Base-by-base conservation (phyloP, 1,140 invertebrate species). In the Sogatella furcifera region DNA sequence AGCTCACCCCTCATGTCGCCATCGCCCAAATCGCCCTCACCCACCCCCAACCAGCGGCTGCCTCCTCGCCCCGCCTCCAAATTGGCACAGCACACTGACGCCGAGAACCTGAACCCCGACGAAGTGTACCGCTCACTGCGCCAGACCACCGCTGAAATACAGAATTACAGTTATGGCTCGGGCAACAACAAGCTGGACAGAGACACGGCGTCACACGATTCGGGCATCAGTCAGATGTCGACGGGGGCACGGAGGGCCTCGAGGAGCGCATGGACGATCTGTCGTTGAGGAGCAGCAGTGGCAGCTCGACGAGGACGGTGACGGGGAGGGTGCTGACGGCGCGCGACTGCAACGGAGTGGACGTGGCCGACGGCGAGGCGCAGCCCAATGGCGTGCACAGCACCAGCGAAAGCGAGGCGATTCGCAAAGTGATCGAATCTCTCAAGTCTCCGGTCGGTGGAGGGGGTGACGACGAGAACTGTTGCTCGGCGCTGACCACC, bases 61-160 rank as follows among this genome's bases (percentile, higher is more conserved):
- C 34, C 31, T n/a, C n/a, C 15, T 19, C 21, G 4, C 38, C 24
- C 41, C 19, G 24, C 21, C 13, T 59, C 46, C 11, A 49, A 49
- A n/a, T 11, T 22, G 10, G 21, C 46, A n/a, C n/a, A n/a, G 6
- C 46, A 49, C 21, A 49, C 21, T 15, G 78, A 80, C 64, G 84
- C 84, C 54, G 83, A 89, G 68, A 81, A 84, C 67, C 76, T 88
- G 62, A 88, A 87, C 70, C 84, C 89, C 15, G 90, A 95, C 71
- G 92, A 96, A 71, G 85, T 95, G 46, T 86, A 87, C 69, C 80
- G 83, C 69, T 92, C 89, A 60, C 82, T 97, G 56, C 80, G 89
- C 60, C 86, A 88, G 70, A 96, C 93, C 43, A 92, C 93, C 2
- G 90, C 90, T 17, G 93, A 97, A 77, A 97, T 97, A 72, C 89